Percentiles rank a stretch among this genome's conserved stretches.
phyloP scores from a whole-genome alignment of 2,113 vertebrate genomes.

The Camarhynchus parvulus region DNA sequence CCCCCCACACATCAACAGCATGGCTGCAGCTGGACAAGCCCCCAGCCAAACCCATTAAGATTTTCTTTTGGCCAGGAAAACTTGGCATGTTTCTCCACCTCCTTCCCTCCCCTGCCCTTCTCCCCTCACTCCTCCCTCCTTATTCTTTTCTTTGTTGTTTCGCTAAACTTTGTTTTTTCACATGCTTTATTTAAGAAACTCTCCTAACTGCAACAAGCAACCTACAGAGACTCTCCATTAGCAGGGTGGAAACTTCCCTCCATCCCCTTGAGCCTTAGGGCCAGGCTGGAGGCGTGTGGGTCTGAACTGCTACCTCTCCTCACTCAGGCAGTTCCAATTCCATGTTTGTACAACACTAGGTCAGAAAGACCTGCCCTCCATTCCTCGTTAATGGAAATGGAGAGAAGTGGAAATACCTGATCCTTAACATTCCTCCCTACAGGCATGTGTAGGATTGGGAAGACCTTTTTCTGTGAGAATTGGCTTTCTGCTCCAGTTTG shows the following conservation, averaged over 20 bases:
- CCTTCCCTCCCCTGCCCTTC: background rate
- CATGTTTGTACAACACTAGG: background rate
- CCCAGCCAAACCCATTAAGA: conserved; percentile 18
- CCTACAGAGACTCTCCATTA: background rate
- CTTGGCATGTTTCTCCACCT: conserved; percentile 1
- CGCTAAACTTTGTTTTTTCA: background rate
- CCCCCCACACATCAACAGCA: background rate
- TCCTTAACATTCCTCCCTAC: conserved; percentile 55
- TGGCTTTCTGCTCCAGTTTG: background rate
- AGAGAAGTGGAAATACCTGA: conserved; percentile 63
- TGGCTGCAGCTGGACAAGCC: conserved; percentile 10
- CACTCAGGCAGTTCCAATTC: background rate
- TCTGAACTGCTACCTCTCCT: background rate
- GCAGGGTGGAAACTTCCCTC: background rate
- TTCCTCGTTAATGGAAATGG: background rate
- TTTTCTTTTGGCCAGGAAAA: background rate
- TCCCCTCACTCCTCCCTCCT: background rate
- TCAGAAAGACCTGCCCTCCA: background rate
- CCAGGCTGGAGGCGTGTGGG: background rate
- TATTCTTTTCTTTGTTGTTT: background rate
- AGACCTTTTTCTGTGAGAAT: background rate
- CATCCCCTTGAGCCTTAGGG: background rate
- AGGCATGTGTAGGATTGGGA: background rate
- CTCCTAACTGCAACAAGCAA: background rate
- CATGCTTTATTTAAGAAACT: background rate